Evolutionary conservation across 2,888 invertebrate genomes (phyloP).

Genomic region (Euzophera pinguis): DNA sequence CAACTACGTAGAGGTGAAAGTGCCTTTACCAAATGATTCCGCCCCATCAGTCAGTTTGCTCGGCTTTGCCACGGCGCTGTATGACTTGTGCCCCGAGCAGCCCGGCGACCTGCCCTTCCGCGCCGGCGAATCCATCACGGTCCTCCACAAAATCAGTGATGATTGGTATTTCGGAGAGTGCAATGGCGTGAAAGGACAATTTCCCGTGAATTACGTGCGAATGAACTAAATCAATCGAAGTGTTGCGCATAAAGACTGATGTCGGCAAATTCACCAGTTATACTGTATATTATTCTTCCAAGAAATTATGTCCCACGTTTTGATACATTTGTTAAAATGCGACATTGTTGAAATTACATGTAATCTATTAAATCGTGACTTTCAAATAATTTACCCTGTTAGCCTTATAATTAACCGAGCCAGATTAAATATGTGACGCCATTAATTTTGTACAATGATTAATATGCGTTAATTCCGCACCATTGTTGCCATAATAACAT

Average conservation of each 20-base stretch:
- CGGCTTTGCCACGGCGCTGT: constrained; percentile 82
- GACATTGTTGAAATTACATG: background rate
- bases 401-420: constrained; percentile 12
- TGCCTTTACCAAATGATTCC: constrained; percentile 80
- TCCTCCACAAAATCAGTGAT: constrained; percentile 84
- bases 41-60: constrained; percentile 27
- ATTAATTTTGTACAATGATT: constrained; percentile 55
- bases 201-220: constrained; percentile 88
- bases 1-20: constrained; percentile 87
- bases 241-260: constrained; percentile 34
- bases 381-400: constrained; percentile 8
- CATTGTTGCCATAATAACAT: constrained; percentile 63
- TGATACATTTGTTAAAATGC: constrained; percentile 4
- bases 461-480: constrained; percentile 44
- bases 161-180: constrained; percentile 90
- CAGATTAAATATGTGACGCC: constrained; percentile 35
- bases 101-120: constrained; percentile 58
- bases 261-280: constrained; percentile 31
- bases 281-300: constrained; percentile 23
- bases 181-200: constrained; percentile 84
- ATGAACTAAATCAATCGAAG: constrained; percentile 42
- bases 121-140: constrained; percentile 74
- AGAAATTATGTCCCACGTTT: constrained; percentile 10
- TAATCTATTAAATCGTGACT: constrained; percentile 17
- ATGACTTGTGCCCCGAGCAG: constrained; percentile 84